Evolutionary conservation across 2,888 invertebrate genomes (phyloP), one percentile per base, ranked within the genome.

Genomic region (Dynastes maya): DNA sequence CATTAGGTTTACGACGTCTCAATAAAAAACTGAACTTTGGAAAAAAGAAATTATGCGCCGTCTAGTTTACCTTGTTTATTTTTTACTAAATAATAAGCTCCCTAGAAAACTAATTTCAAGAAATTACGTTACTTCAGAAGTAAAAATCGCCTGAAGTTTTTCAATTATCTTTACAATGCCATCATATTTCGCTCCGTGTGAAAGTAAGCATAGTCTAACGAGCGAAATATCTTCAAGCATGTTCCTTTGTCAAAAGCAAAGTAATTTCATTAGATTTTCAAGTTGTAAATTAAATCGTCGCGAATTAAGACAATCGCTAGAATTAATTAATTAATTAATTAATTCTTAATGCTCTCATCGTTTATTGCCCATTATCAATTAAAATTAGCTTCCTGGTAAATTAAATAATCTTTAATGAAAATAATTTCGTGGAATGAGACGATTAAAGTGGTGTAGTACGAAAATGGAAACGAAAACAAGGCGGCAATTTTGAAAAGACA

Each of bases 291-390:
- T 29, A 68, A 68, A 49, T 68, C 27, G 68, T 49, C 1, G 9
- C 32, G 13, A 70, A 70, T 70, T 70, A 70, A 49, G 68, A 51
- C 51, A 53, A 70, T 70, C 29, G 27, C 29, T 9, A 13, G 53
- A 9, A 70, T 27, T 51, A 70, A 51, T 70, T 51, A 70, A 70
- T 70, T 70, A 70, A 49, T n/a, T 68, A 68, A 70, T 70, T 70
- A 29, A 70, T n/a, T 22, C 32, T 27, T 51, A 29, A 5, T 13
- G 51, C 11, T 67, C 6, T 67, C 9, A 8, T 2, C 32, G 22
- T 37, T 67, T 37, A 70, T 70, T 70, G 13, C 55, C 8, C 68
- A 4, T 51, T 53, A 58, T 58, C 40, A 71, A 71, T 71, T 70
- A n/a, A 53, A 70, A 70, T 55, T 71, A 71, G 37, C 32, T 71